Evolutionary conservation across 2,888 invertebrate genomes (phyloP).

Genomic region (Achlya flavicornis): DNA sequence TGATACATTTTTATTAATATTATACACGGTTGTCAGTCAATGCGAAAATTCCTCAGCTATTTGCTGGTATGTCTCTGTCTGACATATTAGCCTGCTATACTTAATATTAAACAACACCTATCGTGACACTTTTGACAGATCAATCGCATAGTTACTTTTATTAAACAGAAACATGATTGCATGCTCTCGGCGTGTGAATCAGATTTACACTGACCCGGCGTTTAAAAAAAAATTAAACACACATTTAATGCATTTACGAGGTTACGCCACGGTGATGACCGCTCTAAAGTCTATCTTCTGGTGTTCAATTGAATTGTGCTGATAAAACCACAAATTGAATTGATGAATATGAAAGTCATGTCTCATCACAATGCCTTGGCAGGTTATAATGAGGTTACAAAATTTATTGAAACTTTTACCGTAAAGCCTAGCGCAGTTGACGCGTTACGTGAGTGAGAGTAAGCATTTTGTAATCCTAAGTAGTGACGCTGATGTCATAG

Average conservation of each 20-base stretch:
- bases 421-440: constrained; percentile 46
- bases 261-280: constrained; percentile 32
- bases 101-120: too few relatives aligned
- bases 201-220: not conserved
- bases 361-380: constrained; percentile 44
- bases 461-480: constrained; percentile 77
- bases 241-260: constrained; percentile 10
- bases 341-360: constrained; percentile 45
- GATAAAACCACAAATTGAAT: constrained; percentile 42
- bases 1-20: too few relatives aligned
- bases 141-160: too few relatives aligned
- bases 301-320: constrained; percentile 30
- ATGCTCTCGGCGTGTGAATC: not conserved
- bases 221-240: not conserved
- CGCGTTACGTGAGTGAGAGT: constrained; percentile 75
- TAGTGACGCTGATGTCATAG: constrained; percentile 75
- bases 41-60: too few relatives aligned
- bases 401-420: too few relatives aligned
- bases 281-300: constrained; percentile 19
- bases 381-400: constrained; percentile 43
- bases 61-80: too few relatives aligned
- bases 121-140: too few relatives aligned
- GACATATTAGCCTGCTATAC: too few relatives aligned
- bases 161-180: too few relatives aligned
- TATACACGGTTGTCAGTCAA: too few relatives aligned